Conservation (phyloP, 92 coral and sea anemone genomes). For the Siderastrea siderea region DNA sequence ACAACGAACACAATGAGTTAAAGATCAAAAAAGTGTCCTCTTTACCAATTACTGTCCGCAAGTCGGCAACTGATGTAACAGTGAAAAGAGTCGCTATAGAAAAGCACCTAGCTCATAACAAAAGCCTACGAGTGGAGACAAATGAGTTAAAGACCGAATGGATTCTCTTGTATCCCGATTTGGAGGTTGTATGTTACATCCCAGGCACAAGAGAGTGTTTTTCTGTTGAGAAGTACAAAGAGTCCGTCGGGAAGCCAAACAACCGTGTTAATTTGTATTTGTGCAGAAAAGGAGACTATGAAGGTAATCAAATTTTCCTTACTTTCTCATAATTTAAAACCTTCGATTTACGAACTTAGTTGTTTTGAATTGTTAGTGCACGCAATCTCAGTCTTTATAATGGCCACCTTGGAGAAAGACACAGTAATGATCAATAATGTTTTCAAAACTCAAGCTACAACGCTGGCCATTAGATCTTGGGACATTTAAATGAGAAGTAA, state of each 20-base stretch:
- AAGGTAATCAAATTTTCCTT: too few species aligned
- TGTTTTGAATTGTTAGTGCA: too few species aligned
- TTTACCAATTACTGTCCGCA: neutral
- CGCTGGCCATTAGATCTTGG: too few species aligned
- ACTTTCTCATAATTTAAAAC: too few species aligned
- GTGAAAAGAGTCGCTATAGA: constrained; percentile 1
- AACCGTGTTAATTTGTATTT: constrained; percentile 56
- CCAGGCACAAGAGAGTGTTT: constrained; percentile 40
- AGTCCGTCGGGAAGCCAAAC: constrained; percentile 44
- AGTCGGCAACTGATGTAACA: neutral
- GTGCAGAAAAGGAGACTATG: constrained; percentile 47
- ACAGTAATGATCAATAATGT: too few species aligned
- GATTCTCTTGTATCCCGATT: constrained; percentile 7
- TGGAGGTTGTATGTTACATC: constrained; percentile 30
- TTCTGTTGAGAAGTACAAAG: constrained; percentile 52
- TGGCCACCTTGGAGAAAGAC: too few species aligned
- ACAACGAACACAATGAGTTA: too few species aligned
- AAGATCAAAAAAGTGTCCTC: too few species aligned
- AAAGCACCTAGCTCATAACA: constrained; percentile 4
- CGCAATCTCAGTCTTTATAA: too few species aligned
- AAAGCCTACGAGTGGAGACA: neutral
- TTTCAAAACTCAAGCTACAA: too few species aligned
- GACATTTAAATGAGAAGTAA: too few species aligned
- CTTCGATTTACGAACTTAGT: too few species aligned
- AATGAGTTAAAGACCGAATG: neutral